Conservation (phyloP, 2,888 invertebrate species). For the Sarcophaga caerulescens region DNA sequence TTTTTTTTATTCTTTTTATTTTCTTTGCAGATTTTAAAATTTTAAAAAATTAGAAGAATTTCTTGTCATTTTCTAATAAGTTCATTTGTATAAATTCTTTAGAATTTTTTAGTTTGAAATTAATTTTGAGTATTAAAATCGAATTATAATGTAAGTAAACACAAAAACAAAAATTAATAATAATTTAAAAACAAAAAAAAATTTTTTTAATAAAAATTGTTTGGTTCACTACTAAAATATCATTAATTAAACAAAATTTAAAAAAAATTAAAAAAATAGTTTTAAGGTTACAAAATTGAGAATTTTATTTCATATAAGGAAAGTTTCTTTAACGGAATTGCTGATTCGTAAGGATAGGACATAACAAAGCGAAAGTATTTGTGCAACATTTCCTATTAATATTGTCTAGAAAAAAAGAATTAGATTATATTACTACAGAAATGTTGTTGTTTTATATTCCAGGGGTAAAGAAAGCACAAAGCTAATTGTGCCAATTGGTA, state of each 20-base stretch:
- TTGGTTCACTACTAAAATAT: neutral
- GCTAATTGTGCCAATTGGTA: neutral
- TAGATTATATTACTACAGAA: constrained; percentile 52
- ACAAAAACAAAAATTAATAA: neutral
- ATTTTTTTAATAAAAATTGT: neutral
- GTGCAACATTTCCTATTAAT: constrained; percentile 41
- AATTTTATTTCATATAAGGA: too few species aligned
- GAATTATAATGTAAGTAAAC: constrained; percentile 32
- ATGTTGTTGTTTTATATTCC: constrained; percentile 1
- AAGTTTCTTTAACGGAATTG: too few species aligned
- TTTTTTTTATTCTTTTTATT: neutral
- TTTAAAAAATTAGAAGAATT: neutral
- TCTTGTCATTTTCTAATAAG: too few species aligned
- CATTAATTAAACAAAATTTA: neutral
- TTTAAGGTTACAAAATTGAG: neutral
- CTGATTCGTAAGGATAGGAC: too few species aligned
- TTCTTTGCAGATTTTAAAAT: constrained; percentile 25
- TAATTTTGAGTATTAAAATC: constrained; percentile 41
- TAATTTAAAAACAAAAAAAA: constrained; percentile 11
- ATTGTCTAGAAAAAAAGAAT: constrained; percentile 16
- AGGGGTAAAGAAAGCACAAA: too few species aligned
- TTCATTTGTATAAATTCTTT: too few species aligned
- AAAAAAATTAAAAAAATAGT: neutral
- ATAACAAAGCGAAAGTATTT: too few species aligned
- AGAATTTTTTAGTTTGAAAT: neutral